Base-by-base conservation (phyloP, 2,888 invertebrate genomes). In the Zaprionus bogoriensis region DNA sequence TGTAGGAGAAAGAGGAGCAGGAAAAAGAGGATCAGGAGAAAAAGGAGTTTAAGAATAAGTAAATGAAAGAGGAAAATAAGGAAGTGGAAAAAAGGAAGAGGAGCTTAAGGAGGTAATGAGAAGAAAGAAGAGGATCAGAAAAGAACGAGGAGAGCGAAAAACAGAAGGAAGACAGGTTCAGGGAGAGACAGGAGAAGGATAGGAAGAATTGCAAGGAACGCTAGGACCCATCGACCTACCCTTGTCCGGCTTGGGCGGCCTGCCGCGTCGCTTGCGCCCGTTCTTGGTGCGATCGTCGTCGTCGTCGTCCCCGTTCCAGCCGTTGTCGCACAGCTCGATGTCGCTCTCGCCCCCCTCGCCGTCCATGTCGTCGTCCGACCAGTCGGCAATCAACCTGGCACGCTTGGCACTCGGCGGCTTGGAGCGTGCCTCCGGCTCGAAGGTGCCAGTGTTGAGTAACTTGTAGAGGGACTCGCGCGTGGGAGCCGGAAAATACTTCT, bases 401-500 rank as follows among this genome's bases (percentile, higher is more conserved):
- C 80, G 74, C 27, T 62, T 72, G 50, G 70, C 0, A 69, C 63
- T 7, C 50, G 23, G 1, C 0, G 54, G n/a, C 0, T 41, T 47
- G 1, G 0, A 3, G 0, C 66, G 67, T 53, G 45, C 74, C 71
- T 64, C 60, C 67, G 74, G 65, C 28, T 59, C 62, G 0, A 65
- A 74, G 9, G 53, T 64, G 6, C 80, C 86, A 0, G 86, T 83
- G 25, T 42, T 74, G 2, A 96, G 92, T 42, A 96, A 91, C 4
- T 95, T 93, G 87, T 94, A 94, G 77, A 96, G 95, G 57, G 96
- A 93, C 87, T 94, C 94, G 28, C 97, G 92, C 91, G 98, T 96
- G 1, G 98, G 98, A 0, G 98, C 98, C 0, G 99, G 99, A 89
- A 99, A 99, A 92, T 99, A 99, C 90, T 99, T 99, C 91, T 99